A percentile compares a stretch with the other conserved stretches of the same genome.
Conservation (phyloP, 2,797 vertebrate species). For the Heliangelus exortis region DNA sequence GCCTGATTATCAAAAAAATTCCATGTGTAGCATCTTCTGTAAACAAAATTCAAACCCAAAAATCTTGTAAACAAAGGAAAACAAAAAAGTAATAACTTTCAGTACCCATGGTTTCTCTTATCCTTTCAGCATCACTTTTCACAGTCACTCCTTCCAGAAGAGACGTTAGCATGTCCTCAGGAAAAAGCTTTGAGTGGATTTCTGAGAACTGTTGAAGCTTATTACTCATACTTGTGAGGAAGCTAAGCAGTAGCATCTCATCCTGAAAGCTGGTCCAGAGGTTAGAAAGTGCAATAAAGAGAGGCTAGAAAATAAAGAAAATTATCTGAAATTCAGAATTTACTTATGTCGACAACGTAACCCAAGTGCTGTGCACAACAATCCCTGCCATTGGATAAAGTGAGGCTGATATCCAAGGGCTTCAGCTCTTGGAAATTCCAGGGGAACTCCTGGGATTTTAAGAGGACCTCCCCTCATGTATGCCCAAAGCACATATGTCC, state of each 20-base stretch:
- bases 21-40: not conserved
- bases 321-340: not conserved
- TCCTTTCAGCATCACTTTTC: slow-evolving; percentile 85
- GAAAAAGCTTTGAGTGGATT: slow-evolving; percentile 79
- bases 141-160: slow-evolving; percentile 80
- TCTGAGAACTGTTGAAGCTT: slow-evolving; percentile 83
- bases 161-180: slow-evolving; percentile 74
- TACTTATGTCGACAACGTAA: not conserved
- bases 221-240: slow-evolving; percentile 77
- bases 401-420: not conserved
- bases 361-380: not conserved
- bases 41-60: slow-evolving; percentile 5
- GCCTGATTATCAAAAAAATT: not conserved
- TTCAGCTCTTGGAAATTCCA: not conserved
- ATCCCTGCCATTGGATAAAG: not conserved
- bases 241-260: slow-evolving; percentile 84
- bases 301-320: slow-evolving; percentile 79
- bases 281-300: slow-evolving; percentile 84
- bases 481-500: not conserved
- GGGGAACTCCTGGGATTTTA: not conserved
- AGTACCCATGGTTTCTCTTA: slow-evolving; percentile 82
- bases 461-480: not conserved
- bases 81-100: not conserved
- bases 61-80: not conserved
- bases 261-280: slow-evolving; percentile 88